Conservation (phyloP, 92 coral and sea anemone species). For the Palythoa grandis region DNA sequence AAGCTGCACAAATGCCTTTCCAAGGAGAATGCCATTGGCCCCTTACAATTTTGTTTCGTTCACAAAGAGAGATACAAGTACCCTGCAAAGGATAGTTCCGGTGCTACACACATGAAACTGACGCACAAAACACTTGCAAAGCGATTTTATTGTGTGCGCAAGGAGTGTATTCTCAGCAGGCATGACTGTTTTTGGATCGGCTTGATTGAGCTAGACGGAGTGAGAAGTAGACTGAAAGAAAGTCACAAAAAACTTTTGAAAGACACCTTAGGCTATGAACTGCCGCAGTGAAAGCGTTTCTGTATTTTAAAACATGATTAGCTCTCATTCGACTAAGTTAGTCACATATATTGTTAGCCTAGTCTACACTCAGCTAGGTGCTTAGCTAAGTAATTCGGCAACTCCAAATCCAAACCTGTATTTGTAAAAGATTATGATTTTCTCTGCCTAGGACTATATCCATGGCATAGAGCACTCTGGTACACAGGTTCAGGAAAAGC, state of each 20-base stretch:
- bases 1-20: slow-evolving; percentile 50
- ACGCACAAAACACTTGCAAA: slow-evolving; percentile 10
- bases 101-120: background rate
- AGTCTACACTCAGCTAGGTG: slow-evolving; percentile 34
- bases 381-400: too few species aligned
- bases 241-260: slow-evolving; percentile 37
- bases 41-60: slow-evolving; percentile 48
- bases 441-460: slow-evolving; percentile 14
- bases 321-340: slow-evolving; percentile 23
- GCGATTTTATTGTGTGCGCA: slow-evolving; percentile 9
- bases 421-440: slow-evolving; percentile 1
- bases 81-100: slow-evolving; percentile 51
- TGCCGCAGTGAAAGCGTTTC: slow-evolving; percentile 29
- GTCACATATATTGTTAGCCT: slow-evolving; percentile 15
- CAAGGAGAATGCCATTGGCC: slow-evolving; percentile 32
- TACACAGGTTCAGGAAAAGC: slow-evolving; percentile 17
- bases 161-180: background rate
- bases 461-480: slow-evolving; percentile 28
- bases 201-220: slow-evolving; percentile 34
- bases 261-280: slow-evolving; percentile 31
- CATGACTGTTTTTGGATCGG: slow-evolving; percentile 21
- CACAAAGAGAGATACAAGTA: slow-evolving; percentile 62
- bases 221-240: slow-evolving; percentile 22
- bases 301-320: slow-evolving; percentile 23
- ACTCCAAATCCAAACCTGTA: too few species aligned